Evolutionary conservation across 23 tunicate species (phyloP), one percentile per base, ranked within the genome.

Genomic region (Diplosoma virens): DNA sequence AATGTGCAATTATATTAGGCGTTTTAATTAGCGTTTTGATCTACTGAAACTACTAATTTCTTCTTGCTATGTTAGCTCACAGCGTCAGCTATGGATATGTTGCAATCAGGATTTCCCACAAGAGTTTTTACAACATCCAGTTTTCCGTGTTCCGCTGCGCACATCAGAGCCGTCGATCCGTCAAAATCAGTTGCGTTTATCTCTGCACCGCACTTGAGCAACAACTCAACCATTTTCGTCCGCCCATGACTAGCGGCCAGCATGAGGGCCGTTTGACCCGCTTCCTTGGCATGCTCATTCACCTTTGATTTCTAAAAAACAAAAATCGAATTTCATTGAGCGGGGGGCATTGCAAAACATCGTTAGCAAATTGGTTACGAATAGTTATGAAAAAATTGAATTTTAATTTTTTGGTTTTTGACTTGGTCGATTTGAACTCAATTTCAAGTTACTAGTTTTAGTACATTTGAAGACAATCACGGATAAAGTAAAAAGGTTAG

Each of bases 111-210:
- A 17, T 75, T 45, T 11, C 77, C 76, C 28, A 95, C 82, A 25
- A 95, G 47, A 73, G 77, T 63, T 53, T 89, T 89, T 0, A 95
- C 93, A 54, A 81, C 66, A 14, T 95, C 96, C 27, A 77, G 17
- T 2, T 89, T 82, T 18, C 87, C 92, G 55, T 89, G 93, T 45
- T 95, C 99, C 2, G 85, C 89, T 20, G 99, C 96, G 61, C 99
- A 95, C 99, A 95, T 95, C 67, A 95, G 73, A 16, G 99, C 96
- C 1, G 99, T 95, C 2, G 99, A 95, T 31, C 99, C 99, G 24
- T 95, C 99, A 18, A 76, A 79, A 72, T 95, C 99, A 34, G 79
- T 85, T 0, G 88, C 84, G 56, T 95, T 91, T 26, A 95, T 63
- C 16, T 95, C 93, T 1, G 96, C 95, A 5, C 96, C 99, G 58